These are phyloP conservation scores for Etheostoma cragini DNA, from an alignment of 2,113 vertebrate genomes.

Conservation along the genomic window DNA sequence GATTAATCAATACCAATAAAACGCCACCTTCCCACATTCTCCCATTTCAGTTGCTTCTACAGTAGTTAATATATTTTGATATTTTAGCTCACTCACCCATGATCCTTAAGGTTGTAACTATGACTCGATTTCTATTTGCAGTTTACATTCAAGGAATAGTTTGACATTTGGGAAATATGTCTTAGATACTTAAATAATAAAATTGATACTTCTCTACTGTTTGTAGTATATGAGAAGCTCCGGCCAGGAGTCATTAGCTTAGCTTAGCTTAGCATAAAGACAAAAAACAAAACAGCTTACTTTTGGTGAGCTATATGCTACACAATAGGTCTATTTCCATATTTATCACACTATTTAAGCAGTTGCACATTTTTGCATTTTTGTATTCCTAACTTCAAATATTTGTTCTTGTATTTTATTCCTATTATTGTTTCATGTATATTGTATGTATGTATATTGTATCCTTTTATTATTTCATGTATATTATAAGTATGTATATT, in stretches of 20 bases:
- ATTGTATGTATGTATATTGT: too few species aligned
- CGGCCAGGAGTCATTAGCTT: too few species aligned
- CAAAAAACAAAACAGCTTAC: neutral
- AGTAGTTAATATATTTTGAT: neutral
- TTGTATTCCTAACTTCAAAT: too few species aligned
- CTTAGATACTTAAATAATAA: neutral
- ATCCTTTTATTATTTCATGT: too few species aligned
- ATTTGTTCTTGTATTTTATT: too few species aligned
- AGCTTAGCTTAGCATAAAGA: too few species aligned
- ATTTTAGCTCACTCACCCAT: constrained; percentile 8
- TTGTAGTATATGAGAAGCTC: neutral
- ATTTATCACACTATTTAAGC: too few species aligned
- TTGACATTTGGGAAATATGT: neutral
- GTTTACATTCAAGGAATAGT: neutral
- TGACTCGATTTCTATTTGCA: neutral
- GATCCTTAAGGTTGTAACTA: constrained; percentile 7
- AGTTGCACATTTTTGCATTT: too few species aligned
- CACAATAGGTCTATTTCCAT: too few species aligned
- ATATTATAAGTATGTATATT: too few species aligned
- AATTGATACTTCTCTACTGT: neutral
- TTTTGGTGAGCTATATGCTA: too few species aligned
- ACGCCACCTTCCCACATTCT: constrained; percentile 37
- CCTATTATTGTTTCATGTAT: too few species aligned
- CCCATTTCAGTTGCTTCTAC: neutral
- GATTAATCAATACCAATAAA: constrained; percentile 66